Percentiles rank a stretch among this genome's conserved stretches.
Conservation (phyloP, 2,797 vertebrate genomes). For the Syngnathus rostellatus region DNA sequence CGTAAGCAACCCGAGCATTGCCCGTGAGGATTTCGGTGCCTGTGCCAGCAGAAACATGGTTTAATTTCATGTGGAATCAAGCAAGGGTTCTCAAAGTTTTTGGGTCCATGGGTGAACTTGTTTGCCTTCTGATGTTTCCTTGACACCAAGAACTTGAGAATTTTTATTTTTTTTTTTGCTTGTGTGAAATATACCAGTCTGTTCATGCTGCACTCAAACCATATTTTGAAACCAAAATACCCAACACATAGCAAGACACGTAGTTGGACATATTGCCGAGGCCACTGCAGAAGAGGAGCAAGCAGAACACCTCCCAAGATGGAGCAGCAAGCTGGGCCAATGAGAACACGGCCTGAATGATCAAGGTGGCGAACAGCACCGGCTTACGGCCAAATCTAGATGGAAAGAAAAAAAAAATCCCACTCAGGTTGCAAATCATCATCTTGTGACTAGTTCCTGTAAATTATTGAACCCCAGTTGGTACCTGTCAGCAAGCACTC, state of each 20-base stretch:
- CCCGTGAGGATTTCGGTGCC: conserved; percentile 78
- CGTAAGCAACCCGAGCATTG: conserved; percentile 66
- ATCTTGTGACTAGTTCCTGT: background rate
- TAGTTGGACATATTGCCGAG: conserved; percentile 81
- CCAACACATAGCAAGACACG: conserved; percentile 77
- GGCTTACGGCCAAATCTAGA: conserved; percentile 81
- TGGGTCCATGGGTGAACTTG: background rate
- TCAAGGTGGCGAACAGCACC: conserved; percentile 75
- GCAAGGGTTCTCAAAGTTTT: background rate
- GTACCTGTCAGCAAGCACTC: conserved; percentile 84
- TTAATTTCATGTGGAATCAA: background rate
- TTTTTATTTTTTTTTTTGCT: background rate
- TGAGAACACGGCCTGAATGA: conserved; percentile 73
- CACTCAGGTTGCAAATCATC: background rate
- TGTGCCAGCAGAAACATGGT: conserved; percentile 24
- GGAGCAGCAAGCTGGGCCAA: conserved; percentile 73
- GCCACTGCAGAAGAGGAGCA: conserved; percentile 73
- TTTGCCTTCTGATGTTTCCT: background rate
- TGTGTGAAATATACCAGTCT: background rate
- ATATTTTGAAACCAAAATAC: conserved; percentile 31
- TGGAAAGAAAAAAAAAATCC: background rate
- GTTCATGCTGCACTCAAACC: background rate
- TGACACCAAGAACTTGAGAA: no score
- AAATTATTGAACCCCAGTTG: background rate
- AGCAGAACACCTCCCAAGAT: conserved; percentile 71